Evolutionary conservation across 1,140 invertebrate species (phyloP), one percentile per base, ranked within the genome.

Genomic region (Teleopsis dalmanni): DNA sequence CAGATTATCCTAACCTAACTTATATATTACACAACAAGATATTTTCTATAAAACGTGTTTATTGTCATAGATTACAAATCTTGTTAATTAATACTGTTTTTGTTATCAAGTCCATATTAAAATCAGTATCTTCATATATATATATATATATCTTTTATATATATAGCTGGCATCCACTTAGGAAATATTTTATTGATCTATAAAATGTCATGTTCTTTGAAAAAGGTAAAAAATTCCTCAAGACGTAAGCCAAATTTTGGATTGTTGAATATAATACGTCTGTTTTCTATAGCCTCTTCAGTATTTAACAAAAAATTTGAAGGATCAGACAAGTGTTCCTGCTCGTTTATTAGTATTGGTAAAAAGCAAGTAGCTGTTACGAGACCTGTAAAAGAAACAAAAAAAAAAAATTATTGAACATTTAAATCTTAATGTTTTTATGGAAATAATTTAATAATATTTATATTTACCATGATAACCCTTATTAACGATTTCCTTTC

Each of bases 401-500:
- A 47, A 8, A 26, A 22, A 27, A 26, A n/a, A 35, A 21, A 14
- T 8, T 21, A 23, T 14, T 22, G 14, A 19, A 14, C 9, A 46
- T 0, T 4, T 11, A 10, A 11, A n/a, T 18, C 19, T 19, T 38
- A 10, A 7, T 18, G 23, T 40, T 2, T 29, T 27, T 27, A 41
- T 23, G 38, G 14, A 4, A 41, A 7, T 23, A 4, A 16, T 1
- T 19, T 19, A 40, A 4, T 33, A 19, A 45, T 21, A 45, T 14
- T 27, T 26, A 5, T 14, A 42, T 73, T 37, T 51, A 8, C 54
- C 72, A 10, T 54, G 62, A 0, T 47, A 2, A 0, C 50, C 60
- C 6, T 52, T 60, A 9, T 63, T 53, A 7, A 51, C 44, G 14
- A 74, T 16, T 4, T 27, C 11, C 5, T 48, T 48, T 7, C 60